These are phyloP conservation scores for Dinothrombium tinctorium DNA, from an alignment of 1,140 invertebrate species.

Conservation along the genomic window DNA sequence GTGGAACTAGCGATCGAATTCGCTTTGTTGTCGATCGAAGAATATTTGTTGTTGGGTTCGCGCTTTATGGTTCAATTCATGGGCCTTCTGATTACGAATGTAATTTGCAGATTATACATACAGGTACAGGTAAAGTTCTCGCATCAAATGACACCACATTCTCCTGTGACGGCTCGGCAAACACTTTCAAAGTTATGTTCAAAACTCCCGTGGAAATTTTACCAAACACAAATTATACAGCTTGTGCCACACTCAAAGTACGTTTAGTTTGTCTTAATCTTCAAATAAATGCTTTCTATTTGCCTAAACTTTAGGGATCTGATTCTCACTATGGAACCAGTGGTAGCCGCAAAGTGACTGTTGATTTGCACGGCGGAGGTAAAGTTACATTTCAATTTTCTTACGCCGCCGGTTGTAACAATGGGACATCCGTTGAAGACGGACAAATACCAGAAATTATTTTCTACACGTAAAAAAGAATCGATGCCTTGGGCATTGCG, in stretches of 20 bases:
- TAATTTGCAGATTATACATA: conserved; percentile 49
- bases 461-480: conserved; percentile 2
- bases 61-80: conserved; percentile 62
- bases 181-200: conserved; percentile 65
- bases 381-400: conserved; percentile 63
- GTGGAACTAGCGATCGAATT: conserved; percentile 58
- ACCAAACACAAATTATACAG: conserved; percentile 55
- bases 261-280: conserved; percentile 4
- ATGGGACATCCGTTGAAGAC: conserved; percentile 68
- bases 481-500: too few species aligned
- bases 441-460: conserved; percentile 64
- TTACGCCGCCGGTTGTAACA: conserved; percentile 63
- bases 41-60: conserved; percentile 67
- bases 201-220: conserved; percentile 62
- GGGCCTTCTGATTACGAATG: conserved; percentile 56
- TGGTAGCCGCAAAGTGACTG: conserved; percentile 44
- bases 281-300: background rate
- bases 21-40: conserved; percentile 56
- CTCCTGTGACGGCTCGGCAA: conserved; percentile 50
- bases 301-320: conserved; percentile 36
- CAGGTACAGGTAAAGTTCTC: conserved; percentile 45
- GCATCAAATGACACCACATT: conserved; percentile 52
- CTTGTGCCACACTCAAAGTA: conserved; percentile 55
- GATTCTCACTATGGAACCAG: conserved; percentile 70
- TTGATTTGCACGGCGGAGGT: conserved; percentile 40